Evolutionary conservation across 2,797 vertebrate genomes (phyloP).

Genomic region (Dendrocincla fuliginosa): DNA sequence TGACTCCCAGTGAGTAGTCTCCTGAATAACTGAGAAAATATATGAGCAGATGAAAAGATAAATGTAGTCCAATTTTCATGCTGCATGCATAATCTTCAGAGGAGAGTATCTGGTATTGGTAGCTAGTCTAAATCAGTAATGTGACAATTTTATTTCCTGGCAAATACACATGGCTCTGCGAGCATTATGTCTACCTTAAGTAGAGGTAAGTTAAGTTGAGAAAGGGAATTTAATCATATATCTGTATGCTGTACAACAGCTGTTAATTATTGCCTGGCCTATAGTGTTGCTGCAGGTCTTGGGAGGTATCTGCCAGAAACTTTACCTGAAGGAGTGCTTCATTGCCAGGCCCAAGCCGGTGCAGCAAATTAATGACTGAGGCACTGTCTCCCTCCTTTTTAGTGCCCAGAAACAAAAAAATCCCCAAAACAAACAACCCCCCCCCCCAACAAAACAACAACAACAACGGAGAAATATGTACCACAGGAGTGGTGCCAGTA

Average conservation of each 20-base stretch:
- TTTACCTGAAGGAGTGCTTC: background rate
- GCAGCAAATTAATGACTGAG: background rate
- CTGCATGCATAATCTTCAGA: background rate
- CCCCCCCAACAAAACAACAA: too few species aligned
- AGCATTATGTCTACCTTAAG: background rate
- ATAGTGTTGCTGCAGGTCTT: background rate
- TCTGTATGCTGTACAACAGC: fast-evolving
- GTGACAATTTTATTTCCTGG: background rate
- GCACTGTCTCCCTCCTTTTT: background rate
- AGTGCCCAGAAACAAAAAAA: background rate
- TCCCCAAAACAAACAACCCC: background rate
- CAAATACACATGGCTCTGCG: background rate
- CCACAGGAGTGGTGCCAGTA: background rate
- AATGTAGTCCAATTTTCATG: background rate
- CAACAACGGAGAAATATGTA: background rate
- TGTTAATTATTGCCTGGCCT: background rate
- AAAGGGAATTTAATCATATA: background rate
- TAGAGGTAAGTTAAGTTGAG: background rate
- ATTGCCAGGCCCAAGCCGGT: background rate
- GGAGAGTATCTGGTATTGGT: background rate
- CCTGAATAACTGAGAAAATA: background rate
- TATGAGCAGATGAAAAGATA: background rate
- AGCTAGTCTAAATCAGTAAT: background rate
- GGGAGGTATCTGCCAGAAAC: background rate
- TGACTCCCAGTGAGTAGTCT: background rate